phyloP scores from a whole-genome alignment of 2,797 vertebrate genomes.

The Micrastur ruficollis region DNA sequence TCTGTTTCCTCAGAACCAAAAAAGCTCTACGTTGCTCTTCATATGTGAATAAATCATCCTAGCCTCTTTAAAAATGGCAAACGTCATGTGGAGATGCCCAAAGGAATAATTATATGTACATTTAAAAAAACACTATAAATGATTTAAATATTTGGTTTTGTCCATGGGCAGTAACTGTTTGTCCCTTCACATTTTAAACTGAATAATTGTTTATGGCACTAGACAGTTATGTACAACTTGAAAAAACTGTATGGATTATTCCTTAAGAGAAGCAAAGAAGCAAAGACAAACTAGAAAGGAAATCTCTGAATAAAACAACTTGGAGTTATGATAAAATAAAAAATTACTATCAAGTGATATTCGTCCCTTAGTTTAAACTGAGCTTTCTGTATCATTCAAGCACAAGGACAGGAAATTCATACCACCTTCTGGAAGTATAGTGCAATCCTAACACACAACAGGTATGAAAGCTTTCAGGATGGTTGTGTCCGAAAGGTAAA shows the following conservation, averaged over 20 bases:
- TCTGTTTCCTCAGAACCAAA: not conserved
- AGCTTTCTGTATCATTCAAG: not conserved
- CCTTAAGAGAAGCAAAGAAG: not conserved
- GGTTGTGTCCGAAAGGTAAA: not conserved
- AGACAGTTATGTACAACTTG: not conserved
- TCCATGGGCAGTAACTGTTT: not conserved
- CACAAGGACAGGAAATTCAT: not conserved
- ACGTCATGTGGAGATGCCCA: not conserved
- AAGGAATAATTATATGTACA: not conserved
- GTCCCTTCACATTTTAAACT: not conserved
- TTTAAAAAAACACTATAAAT: not conserved
- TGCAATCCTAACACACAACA: not conserved
- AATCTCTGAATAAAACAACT: not conserved
- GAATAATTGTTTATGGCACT: not conserved
- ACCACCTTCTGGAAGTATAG: not conserved
- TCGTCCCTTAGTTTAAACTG: not conserved
- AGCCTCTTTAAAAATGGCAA: not conserved
- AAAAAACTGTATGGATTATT: not conserved
- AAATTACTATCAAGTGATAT: not conserved
- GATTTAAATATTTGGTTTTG: not conserved
- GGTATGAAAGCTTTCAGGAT: not conserved
- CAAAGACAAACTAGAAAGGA: not conserved
- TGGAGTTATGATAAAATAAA: not conserved
- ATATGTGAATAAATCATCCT: not conserved
- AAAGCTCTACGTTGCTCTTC: not conserved